phyloP scores from a whole-genome alignment of 2,113 vertebrate species.

The Syngnathus floridae region DNA sequence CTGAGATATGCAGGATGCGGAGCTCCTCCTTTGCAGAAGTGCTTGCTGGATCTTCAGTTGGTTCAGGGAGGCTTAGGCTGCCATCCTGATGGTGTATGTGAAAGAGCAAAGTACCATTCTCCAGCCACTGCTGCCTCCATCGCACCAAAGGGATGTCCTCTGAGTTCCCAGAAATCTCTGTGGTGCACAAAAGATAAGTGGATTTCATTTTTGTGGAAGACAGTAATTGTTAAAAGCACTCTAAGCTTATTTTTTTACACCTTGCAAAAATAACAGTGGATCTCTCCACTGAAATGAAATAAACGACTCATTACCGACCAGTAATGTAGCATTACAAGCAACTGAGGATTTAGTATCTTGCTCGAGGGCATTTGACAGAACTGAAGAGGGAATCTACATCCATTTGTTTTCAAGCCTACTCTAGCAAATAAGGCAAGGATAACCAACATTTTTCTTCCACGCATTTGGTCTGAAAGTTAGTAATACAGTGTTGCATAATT shows the following conservation, averaged over 20 bases:
- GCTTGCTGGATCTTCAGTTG: slow-evolving; percentile 83
- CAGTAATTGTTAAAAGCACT: background rate
- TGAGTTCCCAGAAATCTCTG: slow-evolving; percentile 95
- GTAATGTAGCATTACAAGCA: background rate
- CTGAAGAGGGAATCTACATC: background rate
- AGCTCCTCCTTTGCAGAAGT: slow-evolving; percentile 90
- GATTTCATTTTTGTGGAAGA: background rate
- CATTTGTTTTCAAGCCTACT: no score
- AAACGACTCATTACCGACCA: background rate
- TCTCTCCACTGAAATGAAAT: background rate
- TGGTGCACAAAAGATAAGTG: slow-evolving; percentile 9
- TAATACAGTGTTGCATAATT: background rate
- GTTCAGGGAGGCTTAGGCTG: slow-evolving; percentile 78
- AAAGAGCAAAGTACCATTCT: slow-evolving; percentile 94
- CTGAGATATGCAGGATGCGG: slow-evolving; percentile 95
- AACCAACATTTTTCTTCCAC: background rate
- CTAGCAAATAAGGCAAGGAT: no score
- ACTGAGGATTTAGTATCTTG: background rate
- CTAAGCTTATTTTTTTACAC: background rate
- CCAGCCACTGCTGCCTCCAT: slow-evolving; percentile 98
- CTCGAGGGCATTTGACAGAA: background rate
- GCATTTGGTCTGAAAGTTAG: background rate
- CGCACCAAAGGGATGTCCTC: slow-evolving; percentile 96
- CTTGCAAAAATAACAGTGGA: background rate
- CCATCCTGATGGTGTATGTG: slow-evolving; percentile 98